Conservation (phyloP, 2,113 vertebrate genomes). For the Cololabis saira region DNA sequence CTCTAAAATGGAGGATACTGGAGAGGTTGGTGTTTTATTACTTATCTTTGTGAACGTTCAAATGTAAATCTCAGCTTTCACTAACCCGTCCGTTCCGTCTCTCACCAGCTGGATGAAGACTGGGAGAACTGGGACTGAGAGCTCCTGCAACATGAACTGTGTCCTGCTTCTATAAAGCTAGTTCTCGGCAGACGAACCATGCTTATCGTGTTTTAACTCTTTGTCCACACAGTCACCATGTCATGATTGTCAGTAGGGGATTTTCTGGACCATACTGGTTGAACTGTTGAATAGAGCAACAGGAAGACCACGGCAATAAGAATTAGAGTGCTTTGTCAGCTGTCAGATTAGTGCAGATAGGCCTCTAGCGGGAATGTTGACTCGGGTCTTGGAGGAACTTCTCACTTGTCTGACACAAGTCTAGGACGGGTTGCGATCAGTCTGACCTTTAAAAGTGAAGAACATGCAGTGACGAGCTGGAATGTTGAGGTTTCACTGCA, state of each 20-base stretch:
- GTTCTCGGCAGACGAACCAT: constrained; percentile 71
- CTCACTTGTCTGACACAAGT: constrained; percentile 41
- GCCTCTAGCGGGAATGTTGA: constrained; percentile 25
- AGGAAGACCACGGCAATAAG: constrained; percentile 56
- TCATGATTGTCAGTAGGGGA: constrained; percentile 68
- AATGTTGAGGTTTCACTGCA: constrained; percentile 33
- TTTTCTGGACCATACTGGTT: constrained; percentile 53
- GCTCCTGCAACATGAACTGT: constrained; percentile 26
- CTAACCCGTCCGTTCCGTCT: neutral
- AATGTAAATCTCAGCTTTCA: neutral
- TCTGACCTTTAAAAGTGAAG: constrained; percentile 42
- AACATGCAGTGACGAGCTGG: constrained; percentile 19
- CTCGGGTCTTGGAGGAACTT: constrained; percentile 45
- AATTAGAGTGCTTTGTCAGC: constrained; percentile 46
- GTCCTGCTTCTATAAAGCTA: constrained; percentile 54
- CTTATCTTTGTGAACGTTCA: neutral
- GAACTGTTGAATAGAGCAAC: constrained; percentile 52
- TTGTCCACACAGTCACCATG: constrained; percentile 77
- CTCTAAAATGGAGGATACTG: constrained; percentile 89
- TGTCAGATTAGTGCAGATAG: constrained; percentile 41
- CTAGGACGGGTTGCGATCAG: constrained; percentile 27
- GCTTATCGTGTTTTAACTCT: constrained; percentile 76
- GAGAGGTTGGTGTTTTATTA: constrained; percentile 80
- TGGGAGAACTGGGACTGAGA: constrained; percentile 98
- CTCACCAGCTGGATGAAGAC: constrained; percentile 91